Conservation (phyloP, 2,888 invertebrate genomes). For the Drosophila pseudotakahashii region DNA sequence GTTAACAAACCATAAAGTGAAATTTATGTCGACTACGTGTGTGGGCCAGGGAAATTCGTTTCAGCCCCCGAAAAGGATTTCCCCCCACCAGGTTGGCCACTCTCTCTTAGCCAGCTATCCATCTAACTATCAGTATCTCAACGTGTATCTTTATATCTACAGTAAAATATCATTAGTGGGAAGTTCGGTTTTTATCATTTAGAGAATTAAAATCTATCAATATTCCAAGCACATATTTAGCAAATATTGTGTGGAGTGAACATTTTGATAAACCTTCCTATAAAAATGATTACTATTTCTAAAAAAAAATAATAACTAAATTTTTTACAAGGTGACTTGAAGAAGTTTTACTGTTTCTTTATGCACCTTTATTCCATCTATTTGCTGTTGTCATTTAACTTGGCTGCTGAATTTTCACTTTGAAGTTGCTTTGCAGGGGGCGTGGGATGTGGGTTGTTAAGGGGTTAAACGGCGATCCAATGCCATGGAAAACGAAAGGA, state of each 20-base stretch:
- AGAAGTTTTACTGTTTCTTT: background rate
- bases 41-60: constrained; percentile 46
- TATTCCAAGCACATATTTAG: no score
- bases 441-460: background rate
- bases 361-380: constrained; percentile 27
- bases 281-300: no score
- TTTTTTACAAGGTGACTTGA: background rate
- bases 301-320: background rate
- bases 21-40: constrained; percentile 74
- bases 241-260: no score
- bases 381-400: constrained; percentile 68
- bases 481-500: constrained; percentile 60
- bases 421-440: constrained; percentile 28
- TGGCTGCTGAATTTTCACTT: constrained; percentile 52
- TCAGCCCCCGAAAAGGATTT: constrained; percentile 12
- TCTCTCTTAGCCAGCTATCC: constrained; percentile 46
- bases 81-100: constrained; percentile 32
- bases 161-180: background rate
- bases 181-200: no score
- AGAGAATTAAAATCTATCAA: no score
- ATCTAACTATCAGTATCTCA: constrained; percentile 24
- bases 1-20: constrained; percentile 77
- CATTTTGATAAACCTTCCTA: no score
- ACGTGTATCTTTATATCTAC: constrained; percentile 10
- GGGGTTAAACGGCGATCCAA: constrained; percentile 41